Base-by-base conservation (phyloP, 2,113 vertebrate species). In the Strix uralensis region DNA sequence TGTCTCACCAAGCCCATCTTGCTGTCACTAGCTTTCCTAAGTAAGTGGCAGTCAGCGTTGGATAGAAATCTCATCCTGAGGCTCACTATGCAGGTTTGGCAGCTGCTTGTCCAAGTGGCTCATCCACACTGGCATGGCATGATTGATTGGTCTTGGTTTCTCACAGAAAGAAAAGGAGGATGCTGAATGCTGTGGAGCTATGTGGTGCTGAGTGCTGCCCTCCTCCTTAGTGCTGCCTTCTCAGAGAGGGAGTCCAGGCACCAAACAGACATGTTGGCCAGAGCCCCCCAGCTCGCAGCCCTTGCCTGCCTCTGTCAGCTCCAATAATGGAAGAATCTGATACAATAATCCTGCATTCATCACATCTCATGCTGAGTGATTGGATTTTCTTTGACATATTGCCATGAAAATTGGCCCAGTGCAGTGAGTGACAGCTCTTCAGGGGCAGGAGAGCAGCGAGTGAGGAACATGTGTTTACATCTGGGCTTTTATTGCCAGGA, bases 331-430 rank as follows among this genome's bases (percentile, higher is more conserved):
- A 93, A 95, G 86, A 91, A 90, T 21, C 36, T 88, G 95, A 92
- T 95, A 95, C 59, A 88, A 95, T 97, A 94, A 97, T 93, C 84
- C 81, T 38, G 51, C 49, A 75, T 91, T 96, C 93, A 94, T 90
- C 84, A 74, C 94, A 92, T 86, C 88, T 44, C 52, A 79, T 81
- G 92, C 69, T 87, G 88, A 96, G 89, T 95, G 94, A 97, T 86
- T 96, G 96, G 87, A 97, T 97, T 95, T 95, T 90, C 91, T 95
- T 86, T 96, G 96, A 97, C 95, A 94, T 92, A 93, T 91, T 90
- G 91, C 88, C 92, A 86, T 95, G 92, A 94, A 95, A 97, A 95
- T 95, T 86, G 96, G 92, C 84, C 94, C 55, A 49, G 80, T 72
- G 55, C 72, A 44, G 81, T 91, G 93, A 97, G 71, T 92, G 93